Evolutionary conservation across 30 jellyfish, hydroid and myxozoan genomes (phyloP), one percentile per base, ranked within the genome.

Genomic region (Rhopilema esculentum): DNA sequence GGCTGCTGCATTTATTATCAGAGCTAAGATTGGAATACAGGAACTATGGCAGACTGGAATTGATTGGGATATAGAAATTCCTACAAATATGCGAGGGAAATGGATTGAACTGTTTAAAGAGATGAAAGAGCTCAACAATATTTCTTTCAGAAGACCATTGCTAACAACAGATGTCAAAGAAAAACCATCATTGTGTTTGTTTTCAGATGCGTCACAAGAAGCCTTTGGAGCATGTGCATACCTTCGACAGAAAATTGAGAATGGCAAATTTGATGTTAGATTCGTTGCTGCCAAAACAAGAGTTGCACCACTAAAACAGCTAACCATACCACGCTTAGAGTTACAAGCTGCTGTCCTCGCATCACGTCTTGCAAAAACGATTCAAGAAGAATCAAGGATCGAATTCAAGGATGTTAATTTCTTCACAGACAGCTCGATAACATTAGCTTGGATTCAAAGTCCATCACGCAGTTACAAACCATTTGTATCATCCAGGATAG

Each of bases 221-320:
- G 94, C 97, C 32, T 90, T 64, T 77, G 94, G 88, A 29, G 95
- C 95, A 82, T 76, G 94, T 65, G 97, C 95, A 67, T 90, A 90
- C 72, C 51, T 84, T 32, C 87, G 94, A 76, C 85, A 72, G 88
- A 72, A 84, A 49, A 81, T 49, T 19, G 83, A 52, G 19, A 76
- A 83, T 62, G 88, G 94, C 49, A 83, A 48, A 31, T 65, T 33
- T 71, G 69, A 75, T 32, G 88, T 57, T 68, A 67, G 69, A 30
- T 53, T 83, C 33, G 64, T 90, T 31, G 94, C 97, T 61, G 85
- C 85, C 15, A 81, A 89, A 67, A 26, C 90, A 71, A 89, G 97
- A 62, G 80, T 89, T 28, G 92, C 97, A 80, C 97, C 89, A 29
- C 85, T 73, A 28, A 72, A 89, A 73, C 72, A 82, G 83, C 80